These are phyloP conservation scores for Idaea aversata DNA, from an alignment of 2,888 invertebrate genomes.

Conservation along the genomic window DNA sequence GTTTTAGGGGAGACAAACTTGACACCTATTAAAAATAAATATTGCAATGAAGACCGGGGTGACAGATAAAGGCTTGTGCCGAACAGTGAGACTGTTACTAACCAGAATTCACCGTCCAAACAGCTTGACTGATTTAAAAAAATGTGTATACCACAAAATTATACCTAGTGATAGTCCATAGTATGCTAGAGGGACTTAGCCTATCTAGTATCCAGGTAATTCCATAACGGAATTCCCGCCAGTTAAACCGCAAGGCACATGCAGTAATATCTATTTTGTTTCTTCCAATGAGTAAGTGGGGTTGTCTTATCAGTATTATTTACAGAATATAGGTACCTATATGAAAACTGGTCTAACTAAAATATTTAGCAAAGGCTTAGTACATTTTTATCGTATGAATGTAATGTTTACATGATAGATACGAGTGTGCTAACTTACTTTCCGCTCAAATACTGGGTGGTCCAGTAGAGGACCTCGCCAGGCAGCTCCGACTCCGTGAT, in stretches of 20 bases:
- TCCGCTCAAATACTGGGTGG: slow-evolving; percentile 86
- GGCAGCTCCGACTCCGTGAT: slow-evolving; percentile 85
- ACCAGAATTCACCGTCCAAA: too few relatives aligned
- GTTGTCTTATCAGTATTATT: slow-evolving; percentile 34
- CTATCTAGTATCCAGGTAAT: too few relatives aligned
- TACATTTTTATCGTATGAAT: slow-evolving; percentile 2
- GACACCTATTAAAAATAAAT: too few relatives aligned
- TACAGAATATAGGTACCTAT: slow-evolving; percentile 18
- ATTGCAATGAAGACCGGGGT: too few relatives aligned
- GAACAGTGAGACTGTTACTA: too few relatives aligned
- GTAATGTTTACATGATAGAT: slow-evolving; percentile 1
- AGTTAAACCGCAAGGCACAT: background rate
- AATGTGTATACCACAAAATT: too few relatives aligned
- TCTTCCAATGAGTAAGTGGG: slow-evolving; percentile 7
- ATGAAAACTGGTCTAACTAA: background rate
- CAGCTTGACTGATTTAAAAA: too few relatives aligned
- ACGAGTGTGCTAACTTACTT: slow-evolving; percentile 80
- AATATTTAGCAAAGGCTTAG: slow-evolving; percentile 3
- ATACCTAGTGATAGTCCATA: too few relatives aligned
- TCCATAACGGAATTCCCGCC: background rate
- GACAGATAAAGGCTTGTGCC: too few relatives aligned
- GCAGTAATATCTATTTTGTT: background rate
- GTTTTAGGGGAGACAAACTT: too few relatives aligned
- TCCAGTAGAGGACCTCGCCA: slow-evolving; percentile 88
- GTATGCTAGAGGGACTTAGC: too few relatives aligned